Percentiles rank a stretch among this genome's conserved stretches.
phyloP scores from a whole-genome alignment of 2,113 vertebrate species.

The Coturnix japonica region DNA sequence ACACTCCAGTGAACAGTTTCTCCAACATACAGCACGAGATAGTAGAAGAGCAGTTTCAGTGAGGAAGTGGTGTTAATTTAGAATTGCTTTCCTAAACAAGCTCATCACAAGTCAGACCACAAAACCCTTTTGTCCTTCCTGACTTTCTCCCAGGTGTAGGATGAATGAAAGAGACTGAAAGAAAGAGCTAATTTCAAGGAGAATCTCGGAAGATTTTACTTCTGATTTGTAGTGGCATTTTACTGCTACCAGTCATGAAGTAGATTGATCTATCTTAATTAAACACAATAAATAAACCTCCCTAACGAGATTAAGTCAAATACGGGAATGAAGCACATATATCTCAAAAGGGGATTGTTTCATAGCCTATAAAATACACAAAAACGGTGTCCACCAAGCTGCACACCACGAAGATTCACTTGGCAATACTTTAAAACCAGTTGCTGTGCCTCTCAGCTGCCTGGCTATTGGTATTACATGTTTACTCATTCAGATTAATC shows the following conservation, averaged over 20 bases:
- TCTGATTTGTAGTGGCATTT: not conserved
- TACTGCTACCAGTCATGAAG: not conserved
- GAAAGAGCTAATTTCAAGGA: not conserved
- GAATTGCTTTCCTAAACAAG: not conserved
- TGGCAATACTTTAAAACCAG: not conserved
- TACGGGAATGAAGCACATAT: not conserved
- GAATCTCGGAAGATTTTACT: not conserved
- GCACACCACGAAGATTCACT: not conserved
- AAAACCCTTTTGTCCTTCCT: not conserved
- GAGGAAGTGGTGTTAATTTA: not conserved
- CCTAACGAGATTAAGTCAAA: not conserved
- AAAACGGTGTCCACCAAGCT: not conserved
- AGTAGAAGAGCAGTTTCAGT: not conserved
- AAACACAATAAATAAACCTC: conserved; percentile 24
- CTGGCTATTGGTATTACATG: not conserved
- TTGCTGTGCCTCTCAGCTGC: not conserved
- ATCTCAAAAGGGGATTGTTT: not conserved
- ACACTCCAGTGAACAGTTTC: not conserved
- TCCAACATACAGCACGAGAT: not conserved
- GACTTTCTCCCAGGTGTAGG: not conserved
- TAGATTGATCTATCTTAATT: not conserved
- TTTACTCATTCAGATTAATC: not conserved
- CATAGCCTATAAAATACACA: not conserved
- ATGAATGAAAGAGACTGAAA: not conserved
- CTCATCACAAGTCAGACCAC: not conserved